Base-by-base conservation (phyloP, 1,140 invertebrate species). In the Tyrophagus putrescentiae region DNA sequence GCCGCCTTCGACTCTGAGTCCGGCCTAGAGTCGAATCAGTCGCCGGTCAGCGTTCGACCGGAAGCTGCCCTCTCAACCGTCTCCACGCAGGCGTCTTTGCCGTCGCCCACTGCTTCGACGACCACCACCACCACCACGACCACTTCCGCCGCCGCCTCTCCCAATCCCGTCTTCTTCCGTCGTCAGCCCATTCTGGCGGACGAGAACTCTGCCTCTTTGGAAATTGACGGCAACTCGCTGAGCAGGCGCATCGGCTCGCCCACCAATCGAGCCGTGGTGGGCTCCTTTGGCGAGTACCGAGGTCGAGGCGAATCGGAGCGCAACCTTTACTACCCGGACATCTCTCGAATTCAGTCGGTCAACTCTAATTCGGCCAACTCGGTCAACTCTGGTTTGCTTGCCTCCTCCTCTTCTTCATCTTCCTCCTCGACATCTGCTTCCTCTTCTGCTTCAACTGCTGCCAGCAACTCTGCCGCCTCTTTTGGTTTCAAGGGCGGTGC, bases 241-340 rank as follows among this genome's bases (percentile, higher is more conserved):
- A n/a, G n/a, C n/a, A n/a, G n/a, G n/a, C n/a, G n/a, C n/a, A n/a
- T n/a, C n/a, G n/a, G n/a, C n/a, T n/a, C n/a, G n/a, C n/a, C n/a
- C n/a, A n/a, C n/a, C n/a, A n/a, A n/a, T n/a, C n/a, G n/a, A n/a
- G n/a, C n/a, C n/a, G n/a, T n/a, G n/a, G n/a, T n/a, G n/a, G n/a
- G n/a, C n/a, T n/a, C 41, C 21, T 13, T 54, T 54, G 52, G 52
- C 31, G 52, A 54, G 27, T 54, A 54, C 27, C 3, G 13, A 29
- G 28, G 2, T 25, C 6, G 6, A 2, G 11, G 23, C 23, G 31
- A 21, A 32, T n/a, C 13, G 16, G 50, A 57, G 23, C 57, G 57
- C 11, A 58, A 58, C 34, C 57, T 58, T 56, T 58, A 58, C 57
- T 58, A 50, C 34, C 57, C 57, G 3, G 57, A 58, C 3, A 58